Evolutionary conservation across 2,797 vertebrate species (phyloP), one percentile per base, ranked within the genome.

Genomic region (Gila robusta): DNA sequence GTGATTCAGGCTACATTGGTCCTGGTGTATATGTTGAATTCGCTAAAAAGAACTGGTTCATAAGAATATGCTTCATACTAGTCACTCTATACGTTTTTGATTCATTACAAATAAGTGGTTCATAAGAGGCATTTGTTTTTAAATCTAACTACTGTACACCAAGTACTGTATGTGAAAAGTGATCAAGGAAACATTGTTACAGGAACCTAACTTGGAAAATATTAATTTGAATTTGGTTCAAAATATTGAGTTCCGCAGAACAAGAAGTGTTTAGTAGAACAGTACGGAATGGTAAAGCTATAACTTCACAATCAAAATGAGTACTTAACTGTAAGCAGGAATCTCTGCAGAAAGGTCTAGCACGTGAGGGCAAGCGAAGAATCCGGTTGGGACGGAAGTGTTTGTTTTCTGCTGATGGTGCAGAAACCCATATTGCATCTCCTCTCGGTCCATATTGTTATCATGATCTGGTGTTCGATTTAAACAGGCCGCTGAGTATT

Each of bases 391-490:
- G 77, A 49, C 26, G 32, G 52, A 54, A 16, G 32, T 41, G 49
- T 37, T 37, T 67, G 70, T 83, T 62, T 59, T 80, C 8, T 80
- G 69, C 84, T 87, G 79, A 77, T 67, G 49, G 16, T 84, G 70
- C 86, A 56, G 49, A 79, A 69, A 80, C 49, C 14, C 52, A n/a
- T 71, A 9, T 71, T 35, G 35, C 49, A 26, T 84, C 26, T 28
- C 62, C 72, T 80, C 35, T 39, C 6, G 0, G 76, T 59, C 59
- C 71, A 49, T 84, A 81, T 84, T 74, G 39, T 77, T 81, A 81
- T 84, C 62, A 32, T 64, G 72, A 82, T 79, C 73, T 82, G 23
- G 12, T 16, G 19, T 72, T 72, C 79, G 81, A 77, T 81, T 85
- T 54, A 62, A 82, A 79, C 64, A 23, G 71, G 71, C 82, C 17